phyloP scores from a whole-genome alignment of 2,888 invertebrate genomes.

The Thera obeliscata region DNA sequence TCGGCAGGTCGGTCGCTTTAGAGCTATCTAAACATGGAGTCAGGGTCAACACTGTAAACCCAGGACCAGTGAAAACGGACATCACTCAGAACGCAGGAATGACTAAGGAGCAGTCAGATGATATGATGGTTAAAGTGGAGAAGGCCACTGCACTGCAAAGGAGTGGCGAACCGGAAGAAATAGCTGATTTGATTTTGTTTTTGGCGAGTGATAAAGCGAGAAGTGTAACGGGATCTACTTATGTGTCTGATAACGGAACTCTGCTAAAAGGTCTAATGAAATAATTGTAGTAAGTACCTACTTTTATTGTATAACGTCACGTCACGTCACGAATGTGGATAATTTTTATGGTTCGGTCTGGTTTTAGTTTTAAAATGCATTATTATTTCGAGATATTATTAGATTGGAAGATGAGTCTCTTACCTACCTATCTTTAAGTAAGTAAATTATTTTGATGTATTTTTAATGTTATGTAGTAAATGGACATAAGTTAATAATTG shows the following conservation, averaged over 20 bases:
- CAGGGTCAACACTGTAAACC: conserved; percentile 88
- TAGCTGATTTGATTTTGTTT: conserved; percentile 40
- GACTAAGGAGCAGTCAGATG: conserved; percentile 17
- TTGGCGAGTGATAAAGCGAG: conserved; percentile 41
- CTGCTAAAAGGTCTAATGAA: conserved; percentile 20
- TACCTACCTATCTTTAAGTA: no score
- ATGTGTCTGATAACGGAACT: conserved; percentile 30
- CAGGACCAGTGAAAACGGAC: conserved; percentile 85
- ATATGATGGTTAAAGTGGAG: neutral
- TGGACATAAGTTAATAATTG: no score
- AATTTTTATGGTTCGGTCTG: no score
- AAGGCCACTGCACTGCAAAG: conserved; percentile 25
- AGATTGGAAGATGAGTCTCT: no score
- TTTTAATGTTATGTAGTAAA: no score
- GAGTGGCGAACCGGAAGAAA: conserved; percentile 36
- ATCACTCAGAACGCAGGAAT: conserved; percentile 63
- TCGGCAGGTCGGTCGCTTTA: conserved; percentile 88
- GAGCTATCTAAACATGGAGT: conserved; percentile 82
- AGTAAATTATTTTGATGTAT: no score
- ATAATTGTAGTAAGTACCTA: neutral
- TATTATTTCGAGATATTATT: no score
- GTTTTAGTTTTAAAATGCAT: no score
- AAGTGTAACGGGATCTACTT: conserved; percentile 37
- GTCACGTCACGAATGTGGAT: no score
- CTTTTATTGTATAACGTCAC: no score